Conservation (phyloP, 1,140 invertebrate genomes). For the Stegodyphus mimosarum region DNA sequence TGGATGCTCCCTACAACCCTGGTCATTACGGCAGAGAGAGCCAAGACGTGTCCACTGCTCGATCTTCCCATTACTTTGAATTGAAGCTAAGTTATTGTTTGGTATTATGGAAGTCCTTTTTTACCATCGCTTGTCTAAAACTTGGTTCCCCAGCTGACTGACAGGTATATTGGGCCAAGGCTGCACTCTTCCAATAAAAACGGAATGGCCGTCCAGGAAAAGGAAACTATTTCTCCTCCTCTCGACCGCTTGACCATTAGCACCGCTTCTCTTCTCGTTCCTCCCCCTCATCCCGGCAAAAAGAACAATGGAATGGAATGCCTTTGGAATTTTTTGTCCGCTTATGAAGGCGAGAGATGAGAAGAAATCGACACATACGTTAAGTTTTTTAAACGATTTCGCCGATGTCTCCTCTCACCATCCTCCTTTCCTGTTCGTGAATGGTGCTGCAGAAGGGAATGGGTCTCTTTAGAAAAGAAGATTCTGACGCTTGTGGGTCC, state of each 20-base stretch:
- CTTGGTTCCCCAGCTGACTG: conserved; percentile 36
- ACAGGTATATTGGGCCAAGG: conserved; percentile 56
- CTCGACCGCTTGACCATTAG: conserved; percentile 52
- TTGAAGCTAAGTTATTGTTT: conserved; percentile 61
- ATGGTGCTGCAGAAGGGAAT: neutral
- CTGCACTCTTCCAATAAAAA: conserved; percentile 56
- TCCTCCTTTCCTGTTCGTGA: neutral
- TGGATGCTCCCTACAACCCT: neutral
- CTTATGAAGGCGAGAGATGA: conserved; percentile 56
- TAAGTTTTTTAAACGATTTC: conserved; percentile 52
- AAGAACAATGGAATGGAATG: conserved; percentile 51
- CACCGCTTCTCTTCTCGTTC: conserved; percentile 5
- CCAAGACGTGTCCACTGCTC: conserved; percentile 59
- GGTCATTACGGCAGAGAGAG: conserved; percentile 58
- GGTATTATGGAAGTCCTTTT: conserved; percentile 52
- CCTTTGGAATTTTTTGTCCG: conserved; percentile 33
- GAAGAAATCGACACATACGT: conserved; percentile 43
- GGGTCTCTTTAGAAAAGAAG: too few relatives aligned
- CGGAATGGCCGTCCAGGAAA: conserved; percentile 28
- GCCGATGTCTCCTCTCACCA: neutral
- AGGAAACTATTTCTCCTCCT: conserved; percentile 52
- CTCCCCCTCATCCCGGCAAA: neutral
- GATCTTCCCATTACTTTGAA: conserved; percentile 61
- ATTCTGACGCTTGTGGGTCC: too few relatives aligned
- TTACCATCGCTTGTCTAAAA: conserved; percentile 27